Conservation (phyloP, 2,888 invertebrate species). For the Maniola hyperantus region DNA sequence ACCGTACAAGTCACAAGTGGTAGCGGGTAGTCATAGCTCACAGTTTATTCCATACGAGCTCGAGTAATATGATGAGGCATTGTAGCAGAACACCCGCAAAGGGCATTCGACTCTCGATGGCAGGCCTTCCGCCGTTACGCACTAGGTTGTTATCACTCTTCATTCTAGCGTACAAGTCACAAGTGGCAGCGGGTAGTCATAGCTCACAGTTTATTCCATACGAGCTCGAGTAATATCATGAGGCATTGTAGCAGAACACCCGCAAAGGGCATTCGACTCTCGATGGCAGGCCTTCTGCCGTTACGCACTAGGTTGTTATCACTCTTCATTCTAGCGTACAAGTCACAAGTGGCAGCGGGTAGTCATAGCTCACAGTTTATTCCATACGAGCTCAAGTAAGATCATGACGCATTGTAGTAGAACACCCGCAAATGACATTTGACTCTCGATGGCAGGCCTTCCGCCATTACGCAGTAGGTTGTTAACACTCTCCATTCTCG, state of each 20-base stretch:
- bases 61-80: conserved; percentile 5
- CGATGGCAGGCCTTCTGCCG: conserved; percentile 63
- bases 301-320: conserved; percentile 69
- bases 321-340: conserved; percentile 36
- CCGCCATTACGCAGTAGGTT: conserved; percentile 73
- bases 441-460: conserved; percentile 54
- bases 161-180: conserved; percentile 30
- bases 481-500: conserved; percentile 46
- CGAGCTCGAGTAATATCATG: not conserved
- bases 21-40: not conserved
- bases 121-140: conserved; percentile 75
- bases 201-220: not conserved
- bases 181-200: not conserved
- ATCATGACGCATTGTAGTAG: conserved; percentile 41
- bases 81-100: conserved; percentile 64
- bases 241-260: conserved; percentile 53
- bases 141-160: conserved; percentile 55
- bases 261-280: conserved; percentile 63
- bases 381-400: not conserved
- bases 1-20: conserved; percentile 28
- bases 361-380: conserved; percentile 1
- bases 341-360: conserved; percentile 1
- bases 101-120: conserved; percentile 53
- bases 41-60: not conserved
- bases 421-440: conserved; percentile 70